Base-by-base conservation (phyloP, 2,888 invertebrate genomes). In the Lasioglossum vierecki region DNA sequence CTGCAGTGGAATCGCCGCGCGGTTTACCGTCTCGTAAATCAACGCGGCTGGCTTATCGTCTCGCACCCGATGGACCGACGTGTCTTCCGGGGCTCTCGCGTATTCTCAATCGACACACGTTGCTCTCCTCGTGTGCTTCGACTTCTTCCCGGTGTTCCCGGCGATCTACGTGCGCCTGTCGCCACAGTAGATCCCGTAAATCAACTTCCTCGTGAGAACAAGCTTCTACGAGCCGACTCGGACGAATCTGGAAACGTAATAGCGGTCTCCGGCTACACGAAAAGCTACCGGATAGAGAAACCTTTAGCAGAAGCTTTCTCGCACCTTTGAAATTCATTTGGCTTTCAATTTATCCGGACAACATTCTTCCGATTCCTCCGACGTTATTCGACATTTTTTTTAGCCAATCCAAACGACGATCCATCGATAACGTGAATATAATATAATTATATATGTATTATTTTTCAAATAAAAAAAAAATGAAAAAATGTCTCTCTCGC, bases 21-120 rank as follows among this genome's bases (percentile, higher is more conserved):
- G 13, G 63, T 63, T 63, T 63, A 63, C 63, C 60, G 78, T 80
- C 89, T 82, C 89, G 87, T 89, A 91, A 90, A 91, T 91, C 91
- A 88, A 75, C 78, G 79, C 63, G 74, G 75, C 82, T 81, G 83
- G 90, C 83, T 87, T 90, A 87, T 90, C 90, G 88, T 82, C 53
- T 72, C 80, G 81, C 44, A 39, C 63, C 46, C 68, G 77, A 57
- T 39, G 76, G 75, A 81, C 46, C 76, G 41, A 53, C 35, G 63
- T 39, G 49, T 71, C 78, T 60, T 76, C 72, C 68, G 53, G 68
- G 74, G 35, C 39, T 84, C 57, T 84, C 57, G 76, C 60, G 79
- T 72, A 72, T 53, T 35, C 46, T 49, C 63, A 63, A 39, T 60
- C 63, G 57, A 57, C 46, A 73, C 53, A 46, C 49, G 30, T 22